These are phyloP conservation scores for Netelia inedita DNA, from an alignment of 2,888 invertebrate genomes.

Conservation along the genomic window DNA sequence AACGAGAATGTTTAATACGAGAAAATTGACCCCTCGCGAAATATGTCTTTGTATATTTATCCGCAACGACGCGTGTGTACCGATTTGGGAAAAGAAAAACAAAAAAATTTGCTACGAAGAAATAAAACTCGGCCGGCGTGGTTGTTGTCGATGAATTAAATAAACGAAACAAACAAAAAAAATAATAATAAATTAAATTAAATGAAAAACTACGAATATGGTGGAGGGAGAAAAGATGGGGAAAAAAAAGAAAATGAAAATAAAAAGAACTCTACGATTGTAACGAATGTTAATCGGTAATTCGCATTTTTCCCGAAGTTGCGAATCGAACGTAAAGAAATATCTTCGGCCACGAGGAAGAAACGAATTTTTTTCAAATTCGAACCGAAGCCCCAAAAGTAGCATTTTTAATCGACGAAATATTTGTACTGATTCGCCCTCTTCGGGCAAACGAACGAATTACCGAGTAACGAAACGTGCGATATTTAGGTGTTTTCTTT, in stretches of 20 bases:
- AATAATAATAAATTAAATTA: not conserved
- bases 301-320: not conserved
- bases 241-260: slow-evolving; percentile 2
- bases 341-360: not conserved
- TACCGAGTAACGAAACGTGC: slow-evolving; percentile 42
- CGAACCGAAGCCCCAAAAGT: slow-evolving; percentile 16
- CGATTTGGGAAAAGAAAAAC: slow-evolving; percentile 27
- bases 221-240: slow-evolving; percentile 8
- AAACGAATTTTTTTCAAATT: slow-evolving; percentile 1
- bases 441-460: slow-evolving; percentile 22
- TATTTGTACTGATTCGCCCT: slow-evolving; percentile 48
- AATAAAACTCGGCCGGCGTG: not conserved
- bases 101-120: slow-evolving; percentile 6
- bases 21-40: slow-evolving; percentile 9
- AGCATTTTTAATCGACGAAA: slow-evolving; percentile 36
- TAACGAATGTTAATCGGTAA: not conserved
- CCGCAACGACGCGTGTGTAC: slow-evolving; percentile 2
- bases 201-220: slow-evolving; percentile 1
- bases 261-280: not conserved
- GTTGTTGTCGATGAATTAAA: not conserved
- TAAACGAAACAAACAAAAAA: not conserved
- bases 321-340: not conserved
- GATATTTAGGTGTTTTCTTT: slow-evolving; percentile 41
- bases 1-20: slow-evolving; percentile 1
- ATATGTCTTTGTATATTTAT: slow-evolving; percentile 41